Base-by-base conservation (phyloP, 2,888 invertebrate species). In the Caenorhabditis zanzibari region DNA sequence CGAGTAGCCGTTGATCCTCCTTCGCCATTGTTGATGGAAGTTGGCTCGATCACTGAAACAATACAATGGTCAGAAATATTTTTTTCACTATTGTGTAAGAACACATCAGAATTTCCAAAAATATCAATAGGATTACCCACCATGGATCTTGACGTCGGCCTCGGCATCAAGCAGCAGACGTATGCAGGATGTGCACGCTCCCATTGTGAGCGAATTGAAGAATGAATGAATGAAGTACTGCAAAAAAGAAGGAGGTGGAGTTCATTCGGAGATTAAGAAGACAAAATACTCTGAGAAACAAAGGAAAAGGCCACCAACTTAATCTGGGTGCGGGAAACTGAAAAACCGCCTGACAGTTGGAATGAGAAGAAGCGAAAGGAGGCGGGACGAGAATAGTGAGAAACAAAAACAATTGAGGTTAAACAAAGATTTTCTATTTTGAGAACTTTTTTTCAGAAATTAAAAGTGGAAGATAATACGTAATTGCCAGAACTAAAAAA, bases 141-240 rank as follows among this genome's bases (percentile, higher is more conserved):
- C 89, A 58, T 89, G 88, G 32, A 89, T 89, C 73, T 89, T 89
- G 44, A 89, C 89, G 59, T 89, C 89, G 1, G 88, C 82, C 52
- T 89, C 89, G 2, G 86, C 85, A 68, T 88, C 88, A 26, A 89
- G 84, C 10, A 89, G 82, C 19, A 88, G 69, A 41, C 88, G 85
- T 56, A 89, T 52, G 59, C 89, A 89, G 0, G 88, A 89, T 24
- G 82, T 71, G 56, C 88, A 89, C 22, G 81, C 77, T 49, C 89
- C 89, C 89, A 89, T 89, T 54, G 19, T 44, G 2, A 2, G 7
- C 38, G 38, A 12, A n/a, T 56, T 35, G 24, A 32, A 56, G 26
- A 56, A 56, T 7, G 14, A 22, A 24, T 32, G 68, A 54, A 52
- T 38, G 24, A 54, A 47, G 52, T 52, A 22, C 41, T 54, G 69